phyloP scores from a whole-genome alignment of 2,888 invertebrate species.

The Odiellus spinosus region DNA sequence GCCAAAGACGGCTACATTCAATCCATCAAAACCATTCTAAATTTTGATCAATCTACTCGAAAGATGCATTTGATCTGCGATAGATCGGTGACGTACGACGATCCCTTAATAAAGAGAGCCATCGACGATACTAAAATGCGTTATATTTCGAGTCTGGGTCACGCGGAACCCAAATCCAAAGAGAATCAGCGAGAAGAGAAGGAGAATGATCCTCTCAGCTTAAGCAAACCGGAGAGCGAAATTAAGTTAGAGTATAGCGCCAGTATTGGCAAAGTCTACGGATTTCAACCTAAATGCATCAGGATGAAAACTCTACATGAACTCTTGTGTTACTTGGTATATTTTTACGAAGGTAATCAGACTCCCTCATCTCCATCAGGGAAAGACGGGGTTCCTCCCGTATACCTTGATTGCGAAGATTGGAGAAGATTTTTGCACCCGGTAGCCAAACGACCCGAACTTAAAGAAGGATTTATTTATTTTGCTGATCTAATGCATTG shows the following conservation, averaged over 20 bases:
- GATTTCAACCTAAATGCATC: slow-evolving; percentile 45
- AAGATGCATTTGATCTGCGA: slow-evolving; percentile 40
- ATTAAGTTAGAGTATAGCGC: slow-evolving; percentile 6
- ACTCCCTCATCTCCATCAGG: neutral
- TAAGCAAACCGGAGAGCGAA: neutral
- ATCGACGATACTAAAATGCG: slow-evolving; percentile 47
- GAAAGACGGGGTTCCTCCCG: slow-evolving; percentile 16
- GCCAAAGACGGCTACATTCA: slow-evolving; percentile 41
- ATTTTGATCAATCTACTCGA: slow-evolving; percentile 33
- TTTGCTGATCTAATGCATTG: slow-evolving; percentile 50
- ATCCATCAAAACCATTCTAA: slow-evolving; percentile 36
- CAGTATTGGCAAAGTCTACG: slow-evolving; percentile 22
- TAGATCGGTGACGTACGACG: slow-evolving; percentile 23
- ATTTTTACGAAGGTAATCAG: slow-evolving; percentile 36
- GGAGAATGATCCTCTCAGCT: neutral
- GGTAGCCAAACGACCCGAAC: slow-evolving; percentile 38
- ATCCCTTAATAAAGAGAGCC: slow-evolving; percentile 39
- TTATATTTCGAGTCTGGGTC: slow-evolving; percentile 28
- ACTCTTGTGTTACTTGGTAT: slow-evolving; percentile 50
- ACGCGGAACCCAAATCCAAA: slow-evolving; percentile 3
- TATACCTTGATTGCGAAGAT: slow-evolving; percentile 31
- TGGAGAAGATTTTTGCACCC: slow-evolving; percentile 61
- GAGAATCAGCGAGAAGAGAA: neutral
- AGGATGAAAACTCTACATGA: slow-evolving; percentile 49
- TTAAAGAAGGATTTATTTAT: slow-evolving; percentile 45